phyloP scores from a whole-genome alignment of 2,888 invertebrate species.

The Onchidella celtica region DNA sequence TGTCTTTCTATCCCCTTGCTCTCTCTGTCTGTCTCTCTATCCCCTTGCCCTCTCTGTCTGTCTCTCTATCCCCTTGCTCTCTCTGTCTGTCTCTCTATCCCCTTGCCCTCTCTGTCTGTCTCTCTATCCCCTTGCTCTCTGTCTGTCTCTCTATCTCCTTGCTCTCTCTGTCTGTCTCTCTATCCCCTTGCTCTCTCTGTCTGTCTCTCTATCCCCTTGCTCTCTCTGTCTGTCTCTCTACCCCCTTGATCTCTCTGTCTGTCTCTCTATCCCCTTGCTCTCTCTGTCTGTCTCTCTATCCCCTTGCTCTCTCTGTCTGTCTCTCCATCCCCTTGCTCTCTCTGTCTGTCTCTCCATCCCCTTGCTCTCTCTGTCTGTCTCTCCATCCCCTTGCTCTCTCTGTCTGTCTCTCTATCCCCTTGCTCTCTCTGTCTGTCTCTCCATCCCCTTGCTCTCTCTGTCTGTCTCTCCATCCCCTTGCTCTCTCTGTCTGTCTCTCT shows the following conservation, averaged over 20 bases:
- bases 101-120: not conserved
- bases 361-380: not conserved
- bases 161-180: too few species aligned
- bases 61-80: not conserved
- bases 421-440: not conserved
- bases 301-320: not conserved
- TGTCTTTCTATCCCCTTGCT: not conserved
- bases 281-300: not conserved
- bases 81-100: conserved; percentile 17
- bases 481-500: conserved; percentile 5
- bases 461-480: conserved; percentile 14
- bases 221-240: too few species aligned
- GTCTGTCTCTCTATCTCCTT: too few species aligned
- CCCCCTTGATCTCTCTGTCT: too few species aligned
- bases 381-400: not conserved
- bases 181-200: too few species aligned
- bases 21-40: not conserved
- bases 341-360: not conserved
- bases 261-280: too few species aligned
- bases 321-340: not conserved
- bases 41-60: not conserved
- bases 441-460: not conserved
- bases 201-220: too few species aligned
- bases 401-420: not conserved
- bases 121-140: too few species aligned